These are phyloP conservation scores for Mactra quadrangularis DNA, from an alignment of 1,140 invertebrate genomes.

Conservation along the genomic window DNA sequence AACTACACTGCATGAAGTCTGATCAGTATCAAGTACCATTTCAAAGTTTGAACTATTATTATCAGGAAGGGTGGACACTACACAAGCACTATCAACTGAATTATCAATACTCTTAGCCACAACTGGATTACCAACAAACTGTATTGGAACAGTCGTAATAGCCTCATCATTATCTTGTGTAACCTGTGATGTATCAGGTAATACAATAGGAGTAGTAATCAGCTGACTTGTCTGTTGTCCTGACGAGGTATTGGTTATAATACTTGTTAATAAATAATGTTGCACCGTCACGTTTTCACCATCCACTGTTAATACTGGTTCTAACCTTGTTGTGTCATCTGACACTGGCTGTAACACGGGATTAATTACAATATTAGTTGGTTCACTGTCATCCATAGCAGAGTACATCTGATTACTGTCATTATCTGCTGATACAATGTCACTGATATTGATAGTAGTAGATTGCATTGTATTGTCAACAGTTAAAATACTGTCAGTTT, in stretches of 20 bases:
- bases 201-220: slow-evolving; percentile 35
- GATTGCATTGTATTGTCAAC: neutral
- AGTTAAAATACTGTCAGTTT: neutral
- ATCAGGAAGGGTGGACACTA: neutral
- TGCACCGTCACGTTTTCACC: slow-evolving; percentile 49
- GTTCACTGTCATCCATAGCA: slow-evolving; percentile 3
- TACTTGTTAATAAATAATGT: slow-evolving; percentile 55
- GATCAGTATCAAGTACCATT: neutral
- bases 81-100: neutral
- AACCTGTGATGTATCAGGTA: slow-evolving; percentile 4
- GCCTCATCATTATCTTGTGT: neutral
- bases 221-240: slow-evolving; percentile 48
- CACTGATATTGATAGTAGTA: neutral
- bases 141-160: neutral
- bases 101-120: neutral
- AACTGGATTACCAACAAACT: slow-evolving; percentile 16
- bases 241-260: slow-evolving; percentile 53
- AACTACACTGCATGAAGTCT: neutral
- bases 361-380: too few relatives aligned
- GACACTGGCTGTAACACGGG: too few relatives aligned
- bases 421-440: neutral
- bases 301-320: slow-evolving; percentile 8
- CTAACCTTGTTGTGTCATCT: too few relatives aligned
- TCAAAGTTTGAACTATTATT: neutral
- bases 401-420: neutral